These are phyloP conservation scores for Criorhina ranunculi DNA, from an alignment of 2,888 invertebrate species.

Conservation along the genomic window DNA sequence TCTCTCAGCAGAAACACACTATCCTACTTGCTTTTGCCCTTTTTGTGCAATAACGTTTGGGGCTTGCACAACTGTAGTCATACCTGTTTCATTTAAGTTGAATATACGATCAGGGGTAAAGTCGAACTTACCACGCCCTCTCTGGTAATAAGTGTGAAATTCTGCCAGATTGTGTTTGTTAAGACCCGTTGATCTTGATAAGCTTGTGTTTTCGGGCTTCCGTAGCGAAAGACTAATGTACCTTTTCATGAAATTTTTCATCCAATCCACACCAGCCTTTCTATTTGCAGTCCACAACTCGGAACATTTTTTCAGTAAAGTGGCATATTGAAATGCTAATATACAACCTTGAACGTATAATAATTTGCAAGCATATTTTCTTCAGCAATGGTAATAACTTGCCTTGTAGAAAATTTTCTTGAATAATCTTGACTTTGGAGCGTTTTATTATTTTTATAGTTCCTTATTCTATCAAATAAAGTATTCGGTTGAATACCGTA, in stretches of 20 bases:
- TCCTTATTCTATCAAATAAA: slow-evolving; percentile 65
- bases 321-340: slow-evolving; percentile 64
- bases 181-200: slow-evolving; percentile 60
- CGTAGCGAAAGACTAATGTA: slow-evolving; percentile 49
- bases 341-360: slow-evolving; percentile 56
- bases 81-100: slow-evolving; percentile 75
- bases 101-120: slow-evolving; percentile 66
- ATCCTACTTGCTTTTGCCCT: slow-evolving; percentile 77
- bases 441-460: slow-evolving; percentile 61
- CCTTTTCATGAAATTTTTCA: slow-evolving; percentile 41
- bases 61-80: slow-evolving; percentile 67
- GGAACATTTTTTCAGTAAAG: slow-evolving; percentile 55
- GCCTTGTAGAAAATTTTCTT: slow-evolving; percentile 45
- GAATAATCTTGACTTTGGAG: slow-evolving; percentile 58
- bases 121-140: slow-evolving; percentile 63
- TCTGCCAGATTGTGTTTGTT: slow-evolving; percentile 65
- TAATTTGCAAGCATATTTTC: slow-evolving; percentile 60
- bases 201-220: slow-evolving; percentile 73
- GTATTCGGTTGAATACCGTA: slow-evolving; percentile 44
- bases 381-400: slow-evolving; percentile 63
- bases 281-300: slow-evolving; percentile 53
- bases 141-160: slow-evolving; percentile 71
- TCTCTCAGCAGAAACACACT: slow-evolving; percentile 78
- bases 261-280: slow-evolving; percentile 60
- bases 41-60: slow-evolving; percentile 67